Evolutionary conservation across 1,140 invertebrate species (phyloP), one percentile per base, ranked within the genome.

Genomic region (Eriosoma lanigerum): DNA sequence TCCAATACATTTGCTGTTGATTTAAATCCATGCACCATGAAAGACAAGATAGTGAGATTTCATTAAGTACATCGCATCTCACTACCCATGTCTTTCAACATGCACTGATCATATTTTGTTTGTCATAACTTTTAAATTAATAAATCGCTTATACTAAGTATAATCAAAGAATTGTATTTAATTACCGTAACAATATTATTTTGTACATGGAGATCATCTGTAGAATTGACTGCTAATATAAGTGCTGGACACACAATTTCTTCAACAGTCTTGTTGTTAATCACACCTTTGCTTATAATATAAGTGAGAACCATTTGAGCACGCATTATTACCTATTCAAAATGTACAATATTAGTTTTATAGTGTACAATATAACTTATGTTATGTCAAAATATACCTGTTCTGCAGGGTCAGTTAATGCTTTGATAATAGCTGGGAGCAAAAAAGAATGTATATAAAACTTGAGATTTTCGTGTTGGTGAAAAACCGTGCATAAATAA

Each of bases 31-130:
- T 52, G 80, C 89, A 86, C 86, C 90, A 91, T 92, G 93, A 94
- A 95, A 94, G 93, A 95, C 93, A 95, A 93, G 92, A 90, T 94
- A 95, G 93, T 93, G 93, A 95, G 93, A 93, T 89, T 90, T 29
- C 85, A 85, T 84, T 85, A 83, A 84, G 44, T 44, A 83, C 83
- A 84, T 82, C 83, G 90, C 93, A 94, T 94, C 93, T 95, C 93
- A 95, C 93, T 95, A 95, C 93, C 93, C 93, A 94, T 94, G 93
- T 95, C 93, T 94, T 94, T 95, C 93, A 94, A 85, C 84, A 19
- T 76, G 82, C 75, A 78, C 46, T 56, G 54, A 78, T 58, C 38
- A 78, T 46, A 56, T 60, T 38, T 38, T 38, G 3, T 8, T 38
- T 38, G 32, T 4, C 32, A 38, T 52, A 26, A 13, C 12, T 50